Conservation (phyloP, 2,797 vertebrate species). For the Poeciliopsis paucimaculata region DNA sequence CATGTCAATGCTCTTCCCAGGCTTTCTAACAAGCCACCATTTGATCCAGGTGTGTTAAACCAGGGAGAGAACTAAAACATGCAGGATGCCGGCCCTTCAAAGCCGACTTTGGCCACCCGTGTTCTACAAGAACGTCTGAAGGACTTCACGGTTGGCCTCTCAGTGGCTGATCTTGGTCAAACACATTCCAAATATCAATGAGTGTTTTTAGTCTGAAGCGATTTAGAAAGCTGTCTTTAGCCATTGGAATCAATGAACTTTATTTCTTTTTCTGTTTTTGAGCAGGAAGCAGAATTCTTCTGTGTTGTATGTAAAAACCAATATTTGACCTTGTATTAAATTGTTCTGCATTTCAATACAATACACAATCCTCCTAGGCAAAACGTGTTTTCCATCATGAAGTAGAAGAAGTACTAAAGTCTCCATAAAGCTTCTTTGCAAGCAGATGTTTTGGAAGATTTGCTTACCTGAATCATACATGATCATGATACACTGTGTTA, state of each 20-base stretch:
- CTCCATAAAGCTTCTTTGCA: background rate
- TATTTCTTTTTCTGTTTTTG: background rate
- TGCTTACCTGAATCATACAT: background rate
- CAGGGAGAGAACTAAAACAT: no score
- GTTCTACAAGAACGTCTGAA: conserved; percentile 67
- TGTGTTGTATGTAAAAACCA: no score
- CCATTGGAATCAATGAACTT: background rate
- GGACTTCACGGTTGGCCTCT: background rate
- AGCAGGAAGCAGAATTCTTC: no score
- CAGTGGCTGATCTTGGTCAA: background rate
- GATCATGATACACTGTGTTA: background rate
- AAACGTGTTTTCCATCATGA: background rate
- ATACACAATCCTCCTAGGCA: background rate
- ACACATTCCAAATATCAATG: background rate
- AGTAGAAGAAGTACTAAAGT: background rate
- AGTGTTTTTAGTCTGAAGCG: background rate
- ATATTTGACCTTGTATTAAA: background rate
- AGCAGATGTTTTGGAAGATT: background rate
- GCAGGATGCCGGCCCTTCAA: no score
- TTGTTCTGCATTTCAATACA: background rate
- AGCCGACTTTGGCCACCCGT: no score
- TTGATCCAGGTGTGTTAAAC: no score
- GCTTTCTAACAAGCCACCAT: no score
- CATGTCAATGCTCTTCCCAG: no score
- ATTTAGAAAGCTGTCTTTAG: background rate